Percentiles rank a stretch among this genome's conserved stretches.
These are phyloP conservation scores for Pteromalus puparum DNA, from an alignment of 1,140 invertebrate genomes.

Conservation along the genomic window DNA sequence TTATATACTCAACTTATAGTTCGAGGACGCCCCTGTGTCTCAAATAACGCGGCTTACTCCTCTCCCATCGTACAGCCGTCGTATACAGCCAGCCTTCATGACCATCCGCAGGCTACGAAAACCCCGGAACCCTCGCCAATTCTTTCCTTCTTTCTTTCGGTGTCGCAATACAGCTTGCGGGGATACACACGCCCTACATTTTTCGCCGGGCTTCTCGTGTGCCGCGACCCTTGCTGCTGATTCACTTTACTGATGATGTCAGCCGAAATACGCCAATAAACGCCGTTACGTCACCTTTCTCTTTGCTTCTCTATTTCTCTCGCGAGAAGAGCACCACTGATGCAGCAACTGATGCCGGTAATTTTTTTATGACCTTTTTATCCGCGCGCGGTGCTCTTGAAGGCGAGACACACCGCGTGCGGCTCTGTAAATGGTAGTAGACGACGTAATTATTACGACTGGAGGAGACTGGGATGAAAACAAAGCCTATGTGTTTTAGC, in stretches of 20 bases:
- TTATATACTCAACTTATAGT: constrained; percentile 37
- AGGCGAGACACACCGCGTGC: too few relatives aligned
- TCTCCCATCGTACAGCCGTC: not conserved
- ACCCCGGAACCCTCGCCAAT: not conserved
- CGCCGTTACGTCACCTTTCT: not conserved
- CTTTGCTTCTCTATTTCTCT: not conserved
- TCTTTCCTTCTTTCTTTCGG: not conserved
- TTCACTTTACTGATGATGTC: constrained; percentile 30
- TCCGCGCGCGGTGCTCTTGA: too few relatives aligned
- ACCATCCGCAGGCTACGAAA: constrained; percentile 34
- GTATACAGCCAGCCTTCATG: too few relatives aligned
- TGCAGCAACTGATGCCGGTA: not conserved
- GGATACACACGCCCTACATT: constrained; percentile 11
- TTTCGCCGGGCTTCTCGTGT: not conserved
- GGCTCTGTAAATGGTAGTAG: too few relatives aligned
- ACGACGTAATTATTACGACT: too few relatives aligned
- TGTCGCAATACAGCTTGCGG: not conserved
- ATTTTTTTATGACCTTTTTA: not conserved
- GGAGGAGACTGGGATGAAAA: too few relatives aligned
- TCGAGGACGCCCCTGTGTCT: not conserved
- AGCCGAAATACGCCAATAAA: not conserved
- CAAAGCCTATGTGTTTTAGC: too few relatives aligned
- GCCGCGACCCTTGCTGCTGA: constrained; percentile 24
- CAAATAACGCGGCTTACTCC: not conserved
- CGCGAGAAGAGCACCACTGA: not conserved